phyloP scores from a whole-genome alignment of 2,113 vertebrate genomes.

The Acanthisitta chloris region DNA sequence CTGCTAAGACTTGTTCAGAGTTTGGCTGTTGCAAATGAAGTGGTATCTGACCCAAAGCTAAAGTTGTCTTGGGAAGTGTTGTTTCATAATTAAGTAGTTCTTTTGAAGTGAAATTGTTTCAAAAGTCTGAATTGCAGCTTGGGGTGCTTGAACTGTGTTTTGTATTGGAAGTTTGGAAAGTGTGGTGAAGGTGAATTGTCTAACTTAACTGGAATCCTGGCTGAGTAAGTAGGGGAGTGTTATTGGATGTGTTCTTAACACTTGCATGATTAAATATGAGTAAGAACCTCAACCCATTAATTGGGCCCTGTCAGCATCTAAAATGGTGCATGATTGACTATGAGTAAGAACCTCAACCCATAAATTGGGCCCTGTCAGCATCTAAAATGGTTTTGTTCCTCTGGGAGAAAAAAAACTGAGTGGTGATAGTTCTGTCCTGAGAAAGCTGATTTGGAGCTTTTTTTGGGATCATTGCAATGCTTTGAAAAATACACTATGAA shows the following conservation, averaged over 20 bases:
- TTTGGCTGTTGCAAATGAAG: background rate
- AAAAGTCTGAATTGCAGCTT: background rate
- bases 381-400: background rate
- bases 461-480: background rate
- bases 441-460: background rate
- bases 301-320: constrained; percentile 5
- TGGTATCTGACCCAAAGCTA: background rate
- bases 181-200: background rate
- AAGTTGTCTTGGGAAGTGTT: background rate
- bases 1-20: background rate
- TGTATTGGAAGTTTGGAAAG: background rate
- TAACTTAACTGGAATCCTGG: constrained; percentile 3
- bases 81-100: background rate
- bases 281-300: background rate
- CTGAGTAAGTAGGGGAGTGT: background rate
- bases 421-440: background rate
- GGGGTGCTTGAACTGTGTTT: background rate
- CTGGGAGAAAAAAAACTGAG: background rate
- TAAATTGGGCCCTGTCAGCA: too few species aligned
- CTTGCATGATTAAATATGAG: background rate
- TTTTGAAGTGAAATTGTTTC: background rate
- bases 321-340: too few species aligned
- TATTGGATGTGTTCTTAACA: background rate
- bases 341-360: too few species aligned
- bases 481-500: background rate